A percentile compares a stretch with the other conserved stretches of the same genome.
Conservation (phyloP, 2,888 invertebrate genomes). For the Acrobeloides nanus region DNA sequence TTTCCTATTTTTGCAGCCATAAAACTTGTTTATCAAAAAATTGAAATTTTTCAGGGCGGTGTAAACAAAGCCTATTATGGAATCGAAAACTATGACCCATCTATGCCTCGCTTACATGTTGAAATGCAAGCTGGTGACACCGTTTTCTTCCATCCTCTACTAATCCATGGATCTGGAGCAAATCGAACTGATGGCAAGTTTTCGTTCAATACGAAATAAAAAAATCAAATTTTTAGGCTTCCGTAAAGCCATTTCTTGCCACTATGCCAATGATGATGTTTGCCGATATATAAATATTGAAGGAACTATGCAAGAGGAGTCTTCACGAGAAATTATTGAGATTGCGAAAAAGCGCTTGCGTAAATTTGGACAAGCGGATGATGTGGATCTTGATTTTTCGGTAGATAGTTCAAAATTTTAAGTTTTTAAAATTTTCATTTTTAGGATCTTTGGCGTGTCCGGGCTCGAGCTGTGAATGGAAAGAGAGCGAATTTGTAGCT, state of each 20-base stretch:
- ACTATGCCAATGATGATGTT: slow-evolving; percentile 67
- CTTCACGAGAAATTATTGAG: slow-evolving; percentile 32
- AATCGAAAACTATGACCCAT: slow-evolving; percentile 61
- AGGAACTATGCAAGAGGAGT: slow-evolving; percentile 27
- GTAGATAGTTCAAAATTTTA: background rate
- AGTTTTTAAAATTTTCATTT: slow-evolving; percentile 6
- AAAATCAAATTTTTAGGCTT: slow-evolving; percentile 59
- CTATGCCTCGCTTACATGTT: slow-evolving; percentile 59
- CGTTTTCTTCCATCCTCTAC: slow-evolving; percentile 72
- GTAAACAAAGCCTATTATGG: slow-evolving; percentile 71
- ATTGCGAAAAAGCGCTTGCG: slow-evolving; percentile 26
- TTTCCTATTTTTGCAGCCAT: no score
- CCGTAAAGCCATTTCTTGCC: slow-evolving; percentile 74
- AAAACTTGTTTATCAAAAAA: background rate
- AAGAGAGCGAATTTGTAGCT: slow-evolving; percentile 1
- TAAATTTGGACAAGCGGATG: slow-evolving; percentile 13
- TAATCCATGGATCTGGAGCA: slow-evolving; percentile 77
- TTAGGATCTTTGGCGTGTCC: slow-evolving; percentile 33
- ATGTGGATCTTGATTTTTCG: background rate
- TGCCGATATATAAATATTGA: slow-evolving; percentile 55
- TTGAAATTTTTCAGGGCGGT: slow-evolving; percentile 55
- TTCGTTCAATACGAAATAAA: background rate
- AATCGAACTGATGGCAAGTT: slow-evolving; percentile 64
- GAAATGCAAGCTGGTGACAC: slow-evolving; percentile 79
- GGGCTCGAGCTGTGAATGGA: slow-evolving; percentile 34